Conservation (phyloP, 2,888 invertebrate species). For the Amorpha juglandis region DNA sequence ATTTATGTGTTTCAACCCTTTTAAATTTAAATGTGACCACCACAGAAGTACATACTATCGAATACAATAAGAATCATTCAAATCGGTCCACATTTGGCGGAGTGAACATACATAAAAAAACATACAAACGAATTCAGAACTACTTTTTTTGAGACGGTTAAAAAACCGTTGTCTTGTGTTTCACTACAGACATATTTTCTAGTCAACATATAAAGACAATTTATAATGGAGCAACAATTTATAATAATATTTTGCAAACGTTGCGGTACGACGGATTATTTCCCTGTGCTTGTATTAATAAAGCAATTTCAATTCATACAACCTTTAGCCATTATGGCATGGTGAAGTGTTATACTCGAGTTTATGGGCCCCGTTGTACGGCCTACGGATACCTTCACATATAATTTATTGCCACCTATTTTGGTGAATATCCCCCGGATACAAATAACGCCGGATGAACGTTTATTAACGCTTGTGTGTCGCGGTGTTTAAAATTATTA, state of each 20-base stretch:
- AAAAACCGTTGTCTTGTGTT: too few relatives aligned
- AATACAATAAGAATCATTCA: too few relatives aligned
- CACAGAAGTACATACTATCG: too few relatives aligned
- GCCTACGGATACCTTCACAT: slow-evolving; percentile 40
- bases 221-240: slow-evolving; percentile 32
- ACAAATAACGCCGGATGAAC: slow-evolving; percentile 38
- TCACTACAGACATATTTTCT: neutral
- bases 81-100: too few relatives aligned
- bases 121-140: too few relatives aligned
- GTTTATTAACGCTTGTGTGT: slow-evolving; percentile 33
- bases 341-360: slow-evolving; percentile 44
- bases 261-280: slow-evolving; percentile 43
- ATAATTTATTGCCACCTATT: slow-evolving; percentile 50
- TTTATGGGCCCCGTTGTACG: slow-evolving; percentile 44
- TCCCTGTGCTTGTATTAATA: slow-evolving; percentile 48
- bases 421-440: slow-evolving; percentile 45
- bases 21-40: too few relatives aligned
- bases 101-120: too few relatives aligned
- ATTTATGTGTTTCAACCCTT: too few relatives aligned
- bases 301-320: slow-evolving; percentile 59
- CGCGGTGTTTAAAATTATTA: slow-evolving; percentile 17
- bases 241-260: slow-evolving; percentile 33
- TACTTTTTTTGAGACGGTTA: too few relatives aligned
- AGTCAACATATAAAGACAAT: slow-evolving; percentile 26
- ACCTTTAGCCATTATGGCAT: slow-evolving; percentile 50